Base-by-base conservation (phyloP, 2,113 vertebrate species). In the Gymnarchus niloticus region DNA sequence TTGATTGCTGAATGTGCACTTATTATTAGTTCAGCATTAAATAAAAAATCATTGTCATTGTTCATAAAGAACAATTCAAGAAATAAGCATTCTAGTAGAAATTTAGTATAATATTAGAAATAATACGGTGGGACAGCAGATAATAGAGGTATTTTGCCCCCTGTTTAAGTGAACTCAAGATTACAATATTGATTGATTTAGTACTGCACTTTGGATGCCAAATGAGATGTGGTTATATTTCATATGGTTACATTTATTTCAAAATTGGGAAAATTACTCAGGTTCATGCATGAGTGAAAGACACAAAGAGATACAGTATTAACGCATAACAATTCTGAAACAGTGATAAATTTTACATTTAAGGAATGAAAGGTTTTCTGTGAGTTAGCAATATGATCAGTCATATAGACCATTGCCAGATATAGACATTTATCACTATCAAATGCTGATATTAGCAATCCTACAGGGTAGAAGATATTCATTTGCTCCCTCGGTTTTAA, bases 401-500 rank as follows among this genome's bases (percentile, higher is more conserved):
- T 88, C 87, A 41, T 90, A 88, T 87, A 89, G 85, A 86, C 90
- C 90, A 91, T 92, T 92, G 89, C 90, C 89, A 91, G 76, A 87
- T 91, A 89, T 87, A 85, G 89, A 88, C 90, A 92, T 94, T 94
- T 92, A 93, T 94, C 92, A 92, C 91, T 90, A 91, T 92, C 76
- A 86, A 87, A 88, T 87, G 33, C 90, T 87, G 90, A 92, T 90
- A 89, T 90, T 87, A 87, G 87, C 90, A 91, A 81, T 87, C 91
- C 91, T 85, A 86, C 88, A 81, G 92, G 88, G 91, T 54, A 65
- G 87, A 86, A 83, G 87, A 88, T 86, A 88, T 86, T 92, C 84
- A 90, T 83, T 90, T 88, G 91, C 90, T 91, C 90, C 88, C 86
- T 85, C 90, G 84, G 89, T 90, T 93, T 92, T 89, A 82, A 92